Conservation (phyloP, 1,140 invertebrate genomes). For the Drosophila malerkotliana region DNA sequence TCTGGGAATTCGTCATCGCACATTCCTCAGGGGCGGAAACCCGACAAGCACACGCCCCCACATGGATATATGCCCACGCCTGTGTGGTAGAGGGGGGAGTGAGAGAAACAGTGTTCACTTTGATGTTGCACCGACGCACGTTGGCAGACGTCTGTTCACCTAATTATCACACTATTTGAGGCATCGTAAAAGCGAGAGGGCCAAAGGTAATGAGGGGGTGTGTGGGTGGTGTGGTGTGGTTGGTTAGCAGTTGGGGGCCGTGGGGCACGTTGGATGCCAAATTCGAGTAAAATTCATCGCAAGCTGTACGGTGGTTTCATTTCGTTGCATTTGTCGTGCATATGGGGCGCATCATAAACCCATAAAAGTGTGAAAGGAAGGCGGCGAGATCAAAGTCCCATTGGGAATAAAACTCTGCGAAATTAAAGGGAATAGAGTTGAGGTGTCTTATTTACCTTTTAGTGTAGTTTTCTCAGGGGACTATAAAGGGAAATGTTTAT, state of each 20-base stretch:
- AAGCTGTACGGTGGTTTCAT: constrained; percentile 28
- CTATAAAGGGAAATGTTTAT: neutral
- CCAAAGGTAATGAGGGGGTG: constrained; percentile 18
- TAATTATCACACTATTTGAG: constrained; percentile 76
- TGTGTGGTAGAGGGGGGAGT: neutral
- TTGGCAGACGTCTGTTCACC: constrained; percentile 63
- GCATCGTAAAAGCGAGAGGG: constrained; percentile 56
- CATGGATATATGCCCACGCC: neutral
- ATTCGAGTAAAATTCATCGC: constrained; percentile 30
- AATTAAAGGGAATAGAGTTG: constrained; percentile 7
- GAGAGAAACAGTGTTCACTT: constrained; percentile 19
- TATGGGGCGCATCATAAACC: constrained; percentile 64
- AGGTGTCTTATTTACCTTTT: constrained; percentile 31
- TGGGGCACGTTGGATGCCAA: constrained; percentile 15
- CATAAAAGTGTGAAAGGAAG: constrained; percentile 68
- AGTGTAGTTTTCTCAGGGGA: too few relatives aligned
- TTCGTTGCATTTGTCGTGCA: constrained; percentile 58
- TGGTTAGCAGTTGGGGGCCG: neutral
- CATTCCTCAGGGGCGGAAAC: constrained; percentile 23
- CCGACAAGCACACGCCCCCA: constrained; percentile 24
- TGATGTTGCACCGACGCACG: constrained; percentile 59
- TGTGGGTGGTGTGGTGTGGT: constrained; percentile 3
- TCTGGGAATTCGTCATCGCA: constrained; percentile 48
- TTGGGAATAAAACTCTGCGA: constrained; percentile 9
- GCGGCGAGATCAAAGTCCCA: constrained; percentile 62